These are phyloP conservation scores for Lagopus leucura DNA, from an alignment of 2,113 vertebrate genomes.

Conservation along the genomic window DNA sequence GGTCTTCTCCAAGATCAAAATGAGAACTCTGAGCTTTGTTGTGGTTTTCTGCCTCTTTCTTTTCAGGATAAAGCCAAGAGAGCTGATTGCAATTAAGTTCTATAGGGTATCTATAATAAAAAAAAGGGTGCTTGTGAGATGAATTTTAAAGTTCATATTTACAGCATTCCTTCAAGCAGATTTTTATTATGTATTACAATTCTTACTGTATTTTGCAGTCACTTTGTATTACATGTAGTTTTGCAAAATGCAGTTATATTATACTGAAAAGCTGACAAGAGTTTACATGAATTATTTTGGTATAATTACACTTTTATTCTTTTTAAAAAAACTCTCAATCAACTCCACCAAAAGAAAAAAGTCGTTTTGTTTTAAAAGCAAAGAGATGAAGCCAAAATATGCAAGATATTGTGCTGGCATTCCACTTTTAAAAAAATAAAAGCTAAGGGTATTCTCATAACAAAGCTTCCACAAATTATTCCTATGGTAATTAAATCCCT, in stretches of 20 bases:
- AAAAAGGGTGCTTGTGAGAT: neutral
- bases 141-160: neutral
- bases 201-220: neutral
- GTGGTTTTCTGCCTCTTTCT: neutral
- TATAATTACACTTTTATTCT: constrained; percentile 16
- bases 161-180: neutral
- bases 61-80: neutral
- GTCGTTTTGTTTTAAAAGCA: constrained; percentile 11
- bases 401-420: constrained; percentile 1
- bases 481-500: constrained; percentile 51
- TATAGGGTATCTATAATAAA: neutral
- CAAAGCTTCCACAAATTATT: constrained; percentile 40
- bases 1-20: neutral
- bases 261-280: neutral
- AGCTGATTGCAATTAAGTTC: neutral
- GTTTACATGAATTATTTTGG: constrained; percentile 2
- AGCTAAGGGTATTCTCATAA: constrained; percentile 27
- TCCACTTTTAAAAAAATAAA: constrained; percentile 10
- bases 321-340: constrained; percentile 40
- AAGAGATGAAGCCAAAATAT: constrained; percentile 5
- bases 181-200: neutral
- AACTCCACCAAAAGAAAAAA: neutral
- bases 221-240: neutral
- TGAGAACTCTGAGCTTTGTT: neutral
- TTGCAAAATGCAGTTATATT: neutral